Evolutionary conservation across 2,888 invertebrate genomes (phyloP).

Genomic region (Dascillus cervinus): DNA sequence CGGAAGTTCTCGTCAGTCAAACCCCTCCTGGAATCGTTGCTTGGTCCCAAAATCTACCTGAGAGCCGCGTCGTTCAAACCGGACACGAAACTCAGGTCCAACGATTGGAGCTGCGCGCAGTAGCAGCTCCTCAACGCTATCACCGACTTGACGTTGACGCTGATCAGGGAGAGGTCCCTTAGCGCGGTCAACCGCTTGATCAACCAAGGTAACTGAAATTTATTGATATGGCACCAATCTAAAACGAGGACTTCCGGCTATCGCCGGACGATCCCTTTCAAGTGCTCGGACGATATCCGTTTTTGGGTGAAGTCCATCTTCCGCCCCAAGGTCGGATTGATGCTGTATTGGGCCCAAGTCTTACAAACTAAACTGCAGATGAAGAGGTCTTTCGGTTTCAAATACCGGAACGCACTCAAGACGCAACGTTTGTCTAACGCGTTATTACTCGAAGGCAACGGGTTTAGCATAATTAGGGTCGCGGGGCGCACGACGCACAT

Average conservation of each 20-base stretch:
- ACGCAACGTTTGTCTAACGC: slow-evolving; percentile 58
- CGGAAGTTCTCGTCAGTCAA: slow-evolving; percentile 66
- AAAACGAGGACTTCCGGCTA: slow-evolving; percentile 80
- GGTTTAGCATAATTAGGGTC: slow-evolving; percentile 31
- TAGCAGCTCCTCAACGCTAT: slow-evolving; percentile 32
- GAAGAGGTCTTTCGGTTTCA: slow-evolving; percentile 62
- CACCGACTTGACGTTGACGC: slow-evolving; percentile 44
- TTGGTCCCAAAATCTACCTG: slow-evolving; percentile 78
- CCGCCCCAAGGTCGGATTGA: slow-evolving; percentile 80
- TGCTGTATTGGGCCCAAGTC: slow-evolving; percentile 77
- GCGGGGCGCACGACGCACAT: slow-evolving; percentile 68
- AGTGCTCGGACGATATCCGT: slow-evolving; percentile 37
- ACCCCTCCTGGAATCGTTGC: slow-evolving; percentile 75
- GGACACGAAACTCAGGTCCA: slow-evolving; percentile 82
- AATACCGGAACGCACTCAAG: slow-evolving; percentile 57
- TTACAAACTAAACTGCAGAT: slow-evolving; percentile 77
- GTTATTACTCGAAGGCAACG: slow-evolving; percentile 31
- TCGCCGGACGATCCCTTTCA: slow-evolving; percentile 67
- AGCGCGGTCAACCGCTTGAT: slow-evolving; percentile 77
- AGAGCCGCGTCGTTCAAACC: slow-evolving; percentile 78
- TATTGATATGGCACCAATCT: slow-evolving; percentile 82
- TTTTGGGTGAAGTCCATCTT: slow-evolving; percentile 72
- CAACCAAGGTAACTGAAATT: slow-evolving; percentile 88
- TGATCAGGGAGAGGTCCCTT: slow-evolving; percentile 70
- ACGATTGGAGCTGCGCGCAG: slow-evolving; percentile 67